Evolutionary conservation across 2,113 vertebrate genomes (phyloP), one percentile per base, ranked within the genome.

Genomic region (Labeo rohita): DNA sequence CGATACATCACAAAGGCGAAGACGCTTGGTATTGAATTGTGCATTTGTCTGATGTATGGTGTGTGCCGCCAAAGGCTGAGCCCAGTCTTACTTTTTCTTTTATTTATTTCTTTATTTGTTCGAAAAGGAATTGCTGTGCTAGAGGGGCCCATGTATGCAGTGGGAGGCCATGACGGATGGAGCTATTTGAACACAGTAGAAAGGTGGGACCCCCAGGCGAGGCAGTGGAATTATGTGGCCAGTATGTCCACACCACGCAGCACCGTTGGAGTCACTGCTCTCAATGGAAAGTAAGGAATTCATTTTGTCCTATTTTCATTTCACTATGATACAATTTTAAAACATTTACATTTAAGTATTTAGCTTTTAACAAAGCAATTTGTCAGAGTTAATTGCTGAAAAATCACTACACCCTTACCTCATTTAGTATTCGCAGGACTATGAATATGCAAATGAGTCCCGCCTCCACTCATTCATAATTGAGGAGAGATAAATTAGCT

Each of bases 61-160:
- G 15, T 73, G 56, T 13, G 9, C 13, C 52, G 4, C 8, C 10
- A 47, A 61, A 36, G 63, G 59, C 23, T 34, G 73, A 68, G 10
- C 18, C 56, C 43, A 68, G 45, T 65, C 49, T 50, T 39, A 21
- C 12, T n/a, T 63, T 76, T 56, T 88, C 3, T 2, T n/a, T 63
- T 8, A 16, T 49, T 66, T 52, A 78, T 82, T 70, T 54, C 28
- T 66, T 66, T 72, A 13, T 84, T 88, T 84, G 15, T 85, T 70
- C 45, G 18, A 83, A 28, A 80, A 99, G 98, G 98, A 54, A 97
- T 99, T 28, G 96, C 97, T 70, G 97, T 98, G 90, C 96, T 99
- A n/a, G 98, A 99, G 95, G 98, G 98, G 12, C 98, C 98, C 2
- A 99, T 99, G 98, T 99, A 99, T 84, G 98, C 98, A 0, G 96